Conservation (phyloP, 2,888 invertebrate genomes). For the Cephus pygmeus region DNA sequence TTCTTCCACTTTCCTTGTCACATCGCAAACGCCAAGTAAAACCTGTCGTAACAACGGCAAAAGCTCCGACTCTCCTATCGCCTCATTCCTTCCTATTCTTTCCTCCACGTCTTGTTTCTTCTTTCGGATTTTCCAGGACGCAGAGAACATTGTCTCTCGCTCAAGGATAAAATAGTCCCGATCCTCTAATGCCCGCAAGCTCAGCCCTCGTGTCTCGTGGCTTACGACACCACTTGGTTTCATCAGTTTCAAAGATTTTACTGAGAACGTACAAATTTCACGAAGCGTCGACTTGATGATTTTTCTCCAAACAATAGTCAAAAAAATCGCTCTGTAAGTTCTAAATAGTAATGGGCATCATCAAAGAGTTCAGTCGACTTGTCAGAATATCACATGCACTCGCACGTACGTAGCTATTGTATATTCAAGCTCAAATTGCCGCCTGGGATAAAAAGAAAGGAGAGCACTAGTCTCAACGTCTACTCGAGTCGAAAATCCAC, state of each 20-base stretch:
- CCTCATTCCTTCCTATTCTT: not conserved
- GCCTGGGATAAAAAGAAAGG: not conserved
- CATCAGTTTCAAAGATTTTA: not conserved
- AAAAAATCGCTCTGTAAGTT: not conserved
- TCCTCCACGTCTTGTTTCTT: not conserved
- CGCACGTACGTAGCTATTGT: not conserved
- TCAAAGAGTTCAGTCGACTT: not conserved
- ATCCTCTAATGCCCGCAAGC: not conserved
- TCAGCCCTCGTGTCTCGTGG: not conserved
- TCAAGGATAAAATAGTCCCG: not conserved
- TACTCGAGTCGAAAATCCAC: not conserved
- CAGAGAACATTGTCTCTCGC: not conserved
- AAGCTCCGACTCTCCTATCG: not conserved
- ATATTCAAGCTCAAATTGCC: not conserved
- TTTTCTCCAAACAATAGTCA: not conserved
- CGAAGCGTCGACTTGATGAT: not conserved
- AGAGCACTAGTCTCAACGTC: not conserved
- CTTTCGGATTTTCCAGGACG: not conserved
- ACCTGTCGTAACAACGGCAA: not conserved
- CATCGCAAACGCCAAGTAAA: not conserved
- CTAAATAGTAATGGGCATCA: not conserved
- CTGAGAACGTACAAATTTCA: not conserved
- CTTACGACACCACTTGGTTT: not conserved
- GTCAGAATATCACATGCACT: not conserved
- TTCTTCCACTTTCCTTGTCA: not conserved